These are phyloP conservation scores for Danio choprae DNA, from an alignment of 2,797 vertebrate species.

Conservation along the genomic window DNA sequence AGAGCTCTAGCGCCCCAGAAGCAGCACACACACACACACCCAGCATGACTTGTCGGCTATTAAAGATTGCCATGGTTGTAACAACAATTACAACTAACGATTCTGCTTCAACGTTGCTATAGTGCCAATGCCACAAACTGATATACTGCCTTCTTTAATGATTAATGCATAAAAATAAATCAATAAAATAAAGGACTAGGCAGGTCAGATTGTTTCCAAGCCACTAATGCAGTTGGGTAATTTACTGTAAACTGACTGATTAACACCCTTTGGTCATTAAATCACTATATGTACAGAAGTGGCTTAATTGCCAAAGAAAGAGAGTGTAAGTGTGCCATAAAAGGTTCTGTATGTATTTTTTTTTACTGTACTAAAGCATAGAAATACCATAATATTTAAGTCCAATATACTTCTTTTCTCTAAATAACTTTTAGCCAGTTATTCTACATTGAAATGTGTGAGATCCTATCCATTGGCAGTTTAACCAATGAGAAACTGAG, in stretches of 20 bases:
- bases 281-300: background rate
- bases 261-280: background rate
- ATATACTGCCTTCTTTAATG: background rate
- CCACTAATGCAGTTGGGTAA: background rate
- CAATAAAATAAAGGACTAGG: background rate
- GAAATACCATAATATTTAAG: too few relatives aligned
- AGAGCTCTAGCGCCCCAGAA: background rate
- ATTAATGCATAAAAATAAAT: background rate
- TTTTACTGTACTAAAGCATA: too few relatives aligned
- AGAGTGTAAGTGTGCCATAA: too few relatives aligned
- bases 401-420: too few relatives aligned
- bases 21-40: conserved; percentile 2
- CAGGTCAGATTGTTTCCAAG: background rate
- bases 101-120: background rate
- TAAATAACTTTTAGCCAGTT: too few relatives aligned
- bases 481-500: too few relatives aligned
- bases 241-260: background rate
- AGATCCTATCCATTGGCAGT: too few relatives aligned
- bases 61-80: conserved; percentile 28
- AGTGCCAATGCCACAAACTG: background rate
- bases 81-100: conserved; percentile 33
- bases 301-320: background rate
- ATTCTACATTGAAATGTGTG: too few relatives aligned
- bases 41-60: conserved; percentile 29
- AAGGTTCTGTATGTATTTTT: too few relatives aligned